Base-by-base conservation (phyloP, 2,113 vertebrate genomes). In the Ammospiza nelsoni region DNA sequence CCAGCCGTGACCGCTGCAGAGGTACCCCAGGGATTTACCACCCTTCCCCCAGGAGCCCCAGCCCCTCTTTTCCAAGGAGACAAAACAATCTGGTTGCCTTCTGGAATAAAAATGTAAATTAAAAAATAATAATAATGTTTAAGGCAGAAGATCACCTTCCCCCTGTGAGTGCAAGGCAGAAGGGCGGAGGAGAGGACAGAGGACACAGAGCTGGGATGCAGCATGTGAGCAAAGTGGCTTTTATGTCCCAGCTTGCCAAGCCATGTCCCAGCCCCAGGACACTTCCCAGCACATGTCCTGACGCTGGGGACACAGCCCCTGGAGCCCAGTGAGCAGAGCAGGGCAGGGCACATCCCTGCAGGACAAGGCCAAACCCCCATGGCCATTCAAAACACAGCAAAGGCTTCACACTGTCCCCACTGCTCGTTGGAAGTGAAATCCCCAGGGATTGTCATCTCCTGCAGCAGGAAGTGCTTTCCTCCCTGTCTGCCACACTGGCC, bases 131-230 rank as follows among this genome's bases (percentile, higher is more conserved):
- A 22, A 46, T 8, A 13, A 37, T 0, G 66, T 51, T 77, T 90
- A 95, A 95, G 95, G 79, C 91, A 83, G 75, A 85, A 76, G 78
- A 94, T 67, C 59, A 44, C 35, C 79, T 69, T 74, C 43, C 69
- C 58, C 35, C 49, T 84, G 55, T 3, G 3, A 87, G 68, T 35
- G 83, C 77, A 54, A 71, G 73, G 72, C 71, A 69, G 82, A 69
- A 80, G 4, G 6, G 48, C 1, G 3, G 79, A 82, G 59, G 71
- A 88, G 83, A 87, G 88, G 54, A 91, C 41, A 28, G 80, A 69
- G 71, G 58, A 55, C 31, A 4, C 0, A 3, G 46, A 54, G 48
- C 65, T 0, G 6, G 61, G 59, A 62, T 4, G 8, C 25, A 57
- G 69, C 14, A 9, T 1, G 5, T 20, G 35, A 86, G 46, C n/a